phyloP scores from a whole-genome alignment of 2,113 vertebrate species.

The Xyliphius kryptos region DNA sequence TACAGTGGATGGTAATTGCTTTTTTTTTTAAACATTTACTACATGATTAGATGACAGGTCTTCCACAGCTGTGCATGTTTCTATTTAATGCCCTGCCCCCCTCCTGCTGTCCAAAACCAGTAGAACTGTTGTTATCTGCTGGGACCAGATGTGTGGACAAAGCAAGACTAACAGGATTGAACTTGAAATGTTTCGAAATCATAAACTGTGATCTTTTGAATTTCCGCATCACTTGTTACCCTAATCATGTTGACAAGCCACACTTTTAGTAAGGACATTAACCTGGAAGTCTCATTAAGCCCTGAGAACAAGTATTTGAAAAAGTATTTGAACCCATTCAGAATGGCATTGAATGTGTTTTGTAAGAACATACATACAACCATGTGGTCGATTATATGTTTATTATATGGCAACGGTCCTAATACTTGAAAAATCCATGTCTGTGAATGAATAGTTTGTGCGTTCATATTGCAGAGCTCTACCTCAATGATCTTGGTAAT shows the following conservation, averaged over 20 bases:
- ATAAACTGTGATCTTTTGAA: constrained; percentile 21
- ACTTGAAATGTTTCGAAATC: constrained; percentile 16
- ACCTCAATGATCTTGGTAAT: constrained; percentile 15
- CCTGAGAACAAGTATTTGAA: neutral
- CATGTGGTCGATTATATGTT: constrained; percentile 5
- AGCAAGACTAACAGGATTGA: constrained; percentile 32
- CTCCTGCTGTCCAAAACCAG: no score
- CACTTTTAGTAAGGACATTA: neutral
- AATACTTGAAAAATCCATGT: constrained; percentile 26
- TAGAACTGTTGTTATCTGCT: constrained; percentile 27
- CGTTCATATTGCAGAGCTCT: constrained; percentile 3
- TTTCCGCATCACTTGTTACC: constrained; percentile 22
- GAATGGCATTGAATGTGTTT: constrained; percentile 5
- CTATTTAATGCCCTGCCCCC: neutral
- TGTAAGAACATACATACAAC: neutral
- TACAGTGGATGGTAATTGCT: no score
- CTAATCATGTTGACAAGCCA: constrained; percentile 17
- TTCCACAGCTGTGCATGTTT: neutral
- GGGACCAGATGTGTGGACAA: constrained; percentile 16
- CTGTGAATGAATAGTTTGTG: constrained; percentile 1
- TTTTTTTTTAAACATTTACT: no score
- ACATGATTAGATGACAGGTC: no score
- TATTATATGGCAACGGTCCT: constrained; percentile 9
- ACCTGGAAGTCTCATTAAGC: neutral
- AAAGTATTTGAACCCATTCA: neutral